These are phyloP conservation scores for Calcarius ornatus DNA, from an alignment of 2,113 vertebrate genomes.

Conservation along the genomic window DNA sequence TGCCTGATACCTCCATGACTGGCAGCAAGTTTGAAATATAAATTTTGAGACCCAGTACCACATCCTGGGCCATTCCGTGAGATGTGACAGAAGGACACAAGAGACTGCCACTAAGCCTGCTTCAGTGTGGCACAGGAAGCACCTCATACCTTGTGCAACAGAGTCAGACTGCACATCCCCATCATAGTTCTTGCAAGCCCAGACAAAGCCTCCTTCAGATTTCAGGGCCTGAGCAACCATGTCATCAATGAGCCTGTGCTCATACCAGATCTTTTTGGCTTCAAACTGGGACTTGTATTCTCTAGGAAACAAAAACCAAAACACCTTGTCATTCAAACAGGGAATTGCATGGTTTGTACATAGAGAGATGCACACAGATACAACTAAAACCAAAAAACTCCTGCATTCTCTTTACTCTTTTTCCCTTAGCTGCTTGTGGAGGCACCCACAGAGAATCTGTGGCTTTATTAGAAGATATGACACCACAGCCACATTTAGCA, in stretches of 20 bases:
- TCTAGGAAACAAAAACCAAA: constrained; percentile 64
- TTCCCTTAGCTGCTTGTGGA: not conserved
- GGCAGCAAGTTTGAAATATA: not conserved
- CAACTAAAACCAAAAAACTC: not conserved
- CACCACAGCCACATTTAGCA: not conserved
- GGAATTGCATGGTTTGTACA: not conserved
- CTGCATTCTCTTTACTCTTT: not conserved
- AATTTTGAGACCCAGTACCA: not conserved
- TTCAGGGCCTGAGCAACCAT: constrained; percentile 99
- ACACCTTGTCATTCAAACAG: not conserved
- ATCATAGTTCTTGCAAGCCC: constrained; percentile 99
- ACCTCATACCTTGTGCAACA: constrained; percentile 88
- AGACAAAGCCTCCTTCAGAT: constrained; percentile 97
- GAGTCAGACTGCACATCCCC: constrained; percentile 98
- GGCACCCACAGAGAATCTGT: not conserved
- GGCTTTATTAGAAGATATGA: not conserved
- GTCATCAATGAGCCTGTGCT: constrained; percentile 96
- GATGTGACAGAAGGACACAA: not conserved
- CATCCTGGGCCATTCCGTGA: not conserved
- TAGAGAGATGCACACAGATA: not conserved
- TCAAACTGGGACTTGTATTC: constrained; percentile 90
- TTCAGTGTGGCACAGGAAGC: not conserved
- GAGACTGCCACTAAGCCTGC: not conserved
- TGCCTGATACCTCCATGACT: not conserved
- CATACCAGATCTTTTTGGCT: constrained; percentile 93